A percentile compares a stretch with the other conserved stretches of the same genome.
phyloP scores from a whole-genome alignment of 92 coral and sea anemone species.

The Metridium senile region DNA sequence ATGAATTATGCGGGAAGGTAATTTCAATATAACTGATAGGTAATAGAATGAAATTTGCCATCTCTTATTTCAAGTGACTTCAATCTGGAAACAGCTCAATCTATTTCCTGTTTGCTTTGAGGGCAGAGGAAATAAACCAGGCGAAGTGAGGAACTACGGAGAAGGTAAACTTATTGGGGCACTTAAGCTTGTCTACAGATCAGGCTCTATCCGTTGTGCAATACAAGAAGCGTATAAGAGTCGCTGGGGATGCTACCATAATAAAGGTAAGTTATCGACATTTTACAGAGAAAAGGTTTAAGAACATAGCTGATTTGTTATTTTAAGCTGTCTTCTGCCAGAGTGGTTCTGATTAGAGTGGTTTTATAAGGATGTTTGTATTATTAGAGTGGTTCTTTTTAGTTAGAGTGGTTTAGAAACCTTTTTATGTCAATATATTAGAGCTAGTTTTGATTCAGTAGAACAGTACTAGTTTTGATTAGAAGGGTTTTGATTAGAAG shows the following conservation, averaged over 20 bases:
- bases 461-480: too few species aligned
- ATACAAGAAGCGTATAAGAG: slow-evolving; percentile 26
- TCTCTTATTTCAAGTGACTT: slow-evolving; percentile 8
- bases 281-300: neutral
- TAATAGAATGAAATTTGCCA: too few species aligned
- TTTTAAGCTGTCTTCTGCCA: too few species aligned
- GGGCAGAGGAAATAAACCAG: slow-evolving; percentile 49
- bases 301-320: neutral
- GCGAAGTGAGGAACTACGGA: slow-evolving; percentile 19
- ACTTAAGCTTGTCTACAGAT: slow-evolving; percentile 51
- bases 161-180: slow-evolving; percentile 46
- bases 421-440: too few species aligned
- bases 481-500: too few species aligned
- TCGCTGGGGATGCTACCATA: slow-evolving; percentile 67
- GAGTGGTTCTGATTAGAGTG: too few species aligned
- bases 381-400: too few species aligned
- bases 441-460: too few species aligned
- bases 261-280: neutral
- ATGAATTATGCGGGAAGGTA: too few species aligned
- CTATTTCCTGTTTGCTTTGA: slow-evolving; percentile 52
- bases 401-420: too few species aligned
- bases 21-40: too few species aligned
- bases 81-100: slow-evolving; percentile 56
- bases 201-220: slow-evolving; percentile 46
- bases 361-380: too few species aligned